phyloP scores from a whole-genome alignment of 2,888 invertebrate species.

The Dynastes tityus region DNA sequence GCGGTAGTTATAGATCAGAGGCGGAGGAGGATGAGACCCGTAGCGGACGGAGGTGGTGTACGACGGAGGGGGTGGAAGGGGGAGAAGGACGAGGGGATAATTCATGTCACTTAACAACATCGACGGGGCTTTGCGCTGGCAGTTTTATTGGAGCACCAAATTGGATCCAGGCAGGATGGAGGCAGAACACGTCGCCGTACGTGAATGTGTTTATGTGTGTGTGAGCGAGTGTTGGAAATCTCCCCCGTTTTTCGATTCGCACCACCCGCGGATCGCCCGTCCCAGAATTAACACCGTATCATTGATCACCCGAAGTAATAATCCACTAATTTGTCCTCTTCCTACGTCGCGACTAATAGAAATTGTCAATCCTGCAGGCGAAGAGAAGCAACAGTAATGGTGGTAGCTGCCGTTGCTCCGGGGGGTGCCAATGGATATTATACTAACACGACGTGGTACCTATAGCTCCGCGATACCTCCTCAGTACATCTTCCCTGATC shows the following conservation, averaged over 20 bases:
- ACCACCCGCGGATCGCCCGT: conserved; percentile 45
- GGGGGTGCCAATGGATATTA: conserved; percentile 36
- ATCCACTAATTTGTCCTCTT: conserved; percentile 69
- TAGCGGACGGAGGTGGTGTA: conserved; percentile 55
- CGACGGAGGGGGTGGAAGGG: conserved; percentile 57
- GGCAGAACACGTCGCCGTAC: conserved; percentile 62
- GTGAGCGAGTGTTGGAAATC: conserved; percentile 5
- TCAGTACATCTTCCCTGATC: neutral
- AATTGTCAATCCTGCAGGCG: conserved; percentile 55
- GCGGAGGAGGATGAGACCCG: conserved; percentile 38
- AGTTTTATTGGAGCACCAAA: conserved; percentile 72
- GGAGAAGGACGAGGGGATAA: conserved; percentile 66
- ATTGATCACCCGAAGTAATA: conserved; percentile 71
- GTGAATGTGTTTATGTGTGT: conserved; percentile 37
- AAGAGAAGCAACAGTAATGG: conserved; percentile 42
- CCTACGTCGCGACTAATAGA: conserved; percentile 62
- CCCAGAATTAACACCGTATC: conserved; percentile 69
- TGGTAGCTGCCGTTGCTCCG: neutral
- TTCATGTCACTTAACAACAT: conserved; percentile 72
- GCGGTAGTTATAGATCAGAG: conserved; percentile 62
- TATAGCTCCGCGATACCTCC: conserved; percentile 17
- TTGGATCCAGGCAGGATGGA: conserved; percentile 69
- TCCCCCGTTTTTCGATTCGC: conserved; percentile 22
- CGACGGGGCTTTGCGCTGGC: conserved; percentile 71
- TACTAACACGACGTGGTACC: conserved; percentile 31